Evolutionary conservation across 2,888 invertebrate species (phyloP).

Genomic region (Didymodactylos carnosus): DNA sequence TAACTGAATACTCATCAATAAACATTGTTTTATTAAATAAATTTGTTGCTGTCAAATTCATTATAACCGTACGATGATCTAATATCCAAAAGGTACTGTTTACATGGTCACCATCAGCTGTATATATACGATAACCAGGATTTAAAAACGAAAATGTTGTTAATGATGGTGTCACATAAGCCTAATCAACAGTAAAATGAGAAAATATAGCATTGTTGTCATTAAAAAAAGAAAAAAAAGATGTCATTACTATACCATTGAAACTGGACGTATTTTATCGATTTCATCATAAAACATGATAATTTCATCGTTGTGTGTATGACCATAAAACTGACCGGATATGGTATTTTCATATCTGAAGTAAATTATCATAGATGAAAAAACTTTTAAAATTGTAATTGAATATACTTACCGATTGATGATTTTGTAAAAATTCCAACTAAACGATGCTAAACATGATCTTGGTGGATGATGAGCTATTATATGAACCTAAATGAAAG

Average conservation of each 20-base stretch:
- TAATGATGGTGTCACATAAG: conserved; percentile 61
- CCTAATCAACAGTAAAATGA: conserved; percentile 42
- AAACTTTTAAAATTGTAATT: not conserved
- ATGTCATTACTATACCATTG: not conserved
- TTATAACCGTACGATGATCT: conserved; percentile 10
- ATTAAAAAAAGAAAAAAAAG: conserved; percentile 43
- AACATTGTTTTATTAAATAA: conserved; percentile 4
- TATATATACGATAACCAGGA: conserved; percentile 79
- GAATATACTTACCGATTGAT: conserved; percentile 20
- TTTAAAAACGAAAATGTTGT: conserved; percentile 55
- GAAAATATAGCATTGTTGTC: not conserved
- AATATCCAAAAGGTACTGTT: conserved; percentile 1
- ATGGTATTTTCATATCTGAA: conserved; percentile 40
- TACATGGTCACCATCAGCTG: conserved; percentile 59
- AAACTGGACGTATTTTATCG: conserved; percentile 1
- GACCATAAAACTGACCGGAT: conserved; percentile 61
- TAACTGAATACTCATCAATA: conserved; percentile 7
- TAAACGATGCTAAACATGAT: conserved; percentile 55
- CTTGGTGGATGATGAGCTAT: conserved; percentile 61
- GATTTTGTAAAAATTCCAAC: conserved; percentile 49
- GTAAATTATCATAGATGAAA: not conserved
- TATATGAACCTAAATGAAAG: conserved; percentile 76
- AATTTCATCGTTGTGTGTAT: conserved; percentile 79
- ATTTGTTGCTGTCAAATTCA: conserved; percentile 11
- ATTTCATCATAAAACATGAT: conserved; percentile 44